phyloP scores from a whole-genome alignment of 2,888 invertebrate genomes.

The Drosophila sordidapex region DNA sequence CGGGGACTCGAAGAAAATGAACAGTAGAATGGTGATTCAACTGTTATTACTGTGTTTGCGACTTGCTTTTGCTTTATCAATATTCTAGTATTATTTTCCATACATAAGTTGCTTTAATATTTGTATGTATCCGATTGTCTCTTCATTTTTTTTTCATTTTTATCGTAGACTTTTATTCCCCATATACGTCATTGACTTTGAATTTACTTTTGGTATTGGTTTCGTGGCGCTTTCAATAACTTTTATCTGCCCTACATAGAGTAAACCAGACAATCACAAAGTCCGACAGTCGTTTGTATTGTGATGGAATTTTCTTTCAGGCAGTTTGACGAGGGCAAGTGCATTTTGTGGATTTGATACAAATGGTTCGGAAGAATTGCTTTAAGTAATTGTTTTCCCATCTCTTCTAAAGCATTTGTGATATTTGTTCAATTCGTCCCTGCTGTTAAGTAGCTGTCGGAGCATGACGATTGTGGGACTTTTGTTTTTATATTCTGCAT shows the following conservation, averaged over 20 bases:
- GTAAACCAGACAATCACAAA: conserved; percentile 40
- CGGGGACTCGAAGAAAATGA: neutral
- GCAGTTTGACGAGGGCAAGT: conserved; percentile 66
- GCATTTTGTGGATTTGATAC: conserved; percentile 80
- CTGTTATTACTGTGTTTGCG: neutral
- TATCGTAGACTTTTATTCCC: conserved; percentile 53
- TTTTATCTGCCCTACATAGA: conserved; percentile 51
- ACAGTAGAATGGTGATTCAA: neutral
- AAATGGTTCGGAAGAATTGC: conserved; percentile 81
- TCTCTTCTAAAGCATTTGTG: conserved; percentile 38
- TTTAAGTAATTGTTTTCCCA: conserved; percentile 77
- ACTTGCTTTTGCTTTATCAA: neutral
- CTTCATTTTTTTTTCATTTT: conserved; percentile 29
- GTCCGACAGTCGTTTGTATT: conserved; percentile 51
- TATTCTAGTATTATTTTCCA: neutral
- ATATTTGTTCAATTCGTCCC: conserved; percentile 30
- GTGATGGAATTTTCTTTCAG: conserved; percentile 55
- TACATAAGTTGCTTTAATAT: conserved; percentile 8
- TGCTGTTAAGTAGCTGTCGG: conserved; percentile 4
- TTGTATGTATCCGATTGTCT: conserved; percentile 26
- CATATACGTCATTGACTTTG: conserved; percentile 70
- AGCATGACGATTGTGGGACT: conserved; percentile 9
- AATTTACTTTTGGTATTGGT: conserved; percentile 69
- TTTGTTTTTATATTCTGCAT: neutral
- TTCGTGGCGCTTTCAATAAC: conserved; percentile 58